Conservation (phyloP, 2,113 vertebrate genomes). For the Austrofundulus limnaeus region DNA sequence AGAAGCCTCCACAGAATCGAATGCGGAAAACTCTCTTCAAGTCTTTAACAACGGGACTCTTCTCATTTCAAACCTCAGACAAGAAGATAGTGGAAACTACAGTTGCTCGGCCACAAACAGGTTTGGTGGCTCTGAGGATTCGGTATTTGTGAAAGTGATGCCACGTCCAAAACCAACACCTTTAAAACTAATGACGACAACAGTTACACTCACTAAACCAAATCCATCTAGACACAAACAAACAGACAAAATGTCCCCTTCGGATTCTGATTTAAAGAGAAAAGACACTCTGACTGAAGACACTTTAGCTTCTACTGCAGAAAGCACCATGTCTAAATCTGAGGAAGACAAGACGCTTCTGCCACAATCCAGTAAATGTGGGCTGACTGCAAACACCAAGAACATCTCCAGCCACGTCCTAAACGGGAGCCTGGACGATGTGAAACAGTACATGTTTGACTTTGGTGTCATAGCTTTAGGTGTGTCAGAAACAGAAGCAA, state of each 20-base stretch:
- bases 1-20: slow-evolving; percentile 39
- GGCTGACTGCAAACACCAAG: slow-evolving; percentile 72
- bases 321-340: not conserved
- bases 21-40: slow-evolving; percentile 68
- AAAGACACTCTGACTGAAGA: slow-evolving; percentile 22
- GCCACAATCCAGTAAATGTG: slow-evolving; percentile 76
- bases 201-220: not conserved
- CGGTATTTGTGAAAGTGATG: slow-evolving; percentile 78
- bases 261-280: slow-evolving; percentile 18
- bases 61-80: slow-evolving; percentile 82
- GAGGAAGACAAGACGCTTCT: slow-evolving; percentile 4
- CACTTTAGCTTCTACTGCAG: slow-evolving; percentile 29
- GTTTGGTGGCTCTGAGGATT: slow-evolving; percentile 82
- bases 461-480: slow-evolving; percentile 92
- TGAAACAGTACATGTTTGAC: slow-evolving; percentile 89
- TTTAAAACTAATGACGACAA: not conserved
- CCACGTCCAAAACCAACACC: slow-evolving; percentile 70
- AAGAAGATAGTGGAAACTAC: slow-evolving; percentile 87
- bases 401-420: slow-evolving; percentile 88
- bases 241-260: not conserved
- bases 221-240: slow-evolving; percentile 6
- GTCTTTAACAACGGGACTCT: slow-evolving; percentile 88
- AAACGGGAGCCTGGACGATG: slow-evolving; percentile 84
- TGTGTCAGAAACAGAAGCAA: slow-evolving; percentile 90
- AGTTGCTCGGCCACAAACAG: slow-evolving; percentile 88